Evolutionary conservation across 2,113 vertebrate species (phyloP).

Genomic region (Brachyhypopomus occidentalis): DNA sequence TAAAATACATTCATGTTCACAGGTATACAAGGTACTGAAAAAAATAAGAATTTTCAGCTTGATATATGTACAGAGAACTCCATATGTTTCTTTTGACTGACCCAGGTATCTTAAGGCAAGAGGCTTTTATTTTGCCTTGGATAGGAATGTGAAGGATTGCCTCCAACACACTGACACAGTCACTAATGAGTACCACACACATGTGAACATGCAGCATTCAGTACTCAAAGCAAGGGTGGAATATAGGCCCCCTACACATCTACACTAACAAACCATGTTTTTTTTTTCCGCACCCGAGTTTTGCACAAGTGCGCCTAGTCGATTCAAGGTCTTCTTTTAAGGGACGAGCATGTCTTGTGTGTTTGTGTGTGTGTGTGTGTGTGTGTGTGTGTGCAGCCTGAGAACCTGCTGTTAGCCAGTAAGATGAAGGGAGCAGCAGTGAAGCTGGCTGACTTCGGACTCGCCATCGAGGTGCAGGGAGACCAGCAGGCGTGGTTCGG

Average conservation of each 20-base stretch:
- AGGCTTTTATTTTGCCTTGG: background rate
- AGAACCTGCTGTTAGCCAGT: constrained; percentile 86
- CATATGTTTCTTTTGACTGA: too few relatives aligned
- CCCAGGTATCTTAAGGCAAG: background rate
- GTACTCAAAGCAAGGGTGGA: background rate
- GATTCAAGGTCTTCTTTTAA: too few relatives aligned
- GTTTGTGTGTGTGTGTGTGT: background rate
- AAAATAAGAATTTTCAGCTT: background rate
- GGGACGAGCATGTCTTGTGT: background rate
- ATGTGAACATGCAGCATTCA: background rate
- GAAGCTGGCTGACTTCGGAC: constrained; percentile 87
- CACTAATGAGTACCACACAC: background rate
- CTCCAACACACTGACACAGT: background rate
- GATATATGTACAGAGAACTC: too few relatives aligned
- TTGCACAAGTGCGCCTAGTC: too few relatives aligned
- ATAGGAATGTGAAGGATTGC: constrained; percentile 21
- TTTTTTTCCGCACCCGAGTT: too few relatives aligned
- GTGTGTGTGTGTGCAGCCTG: constrained; percentile 70
- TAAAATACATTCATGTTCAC: too few relatives aligned
- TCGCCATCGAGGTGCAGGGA: constrained; percentile 88
- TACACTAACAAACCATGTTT: too few relatives aligned
- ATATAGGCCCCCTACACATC: background rate
- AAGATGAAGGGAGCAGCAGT: constrained; percentile 89
- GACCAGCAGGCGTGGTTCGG: constrained; percentile 74
- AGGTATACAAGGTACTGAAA: too few relatives aligned